Base-by-base conservation (phyloP, 1,140 invertebrate genomes). In the Wiebesia pumilae region DNA sequence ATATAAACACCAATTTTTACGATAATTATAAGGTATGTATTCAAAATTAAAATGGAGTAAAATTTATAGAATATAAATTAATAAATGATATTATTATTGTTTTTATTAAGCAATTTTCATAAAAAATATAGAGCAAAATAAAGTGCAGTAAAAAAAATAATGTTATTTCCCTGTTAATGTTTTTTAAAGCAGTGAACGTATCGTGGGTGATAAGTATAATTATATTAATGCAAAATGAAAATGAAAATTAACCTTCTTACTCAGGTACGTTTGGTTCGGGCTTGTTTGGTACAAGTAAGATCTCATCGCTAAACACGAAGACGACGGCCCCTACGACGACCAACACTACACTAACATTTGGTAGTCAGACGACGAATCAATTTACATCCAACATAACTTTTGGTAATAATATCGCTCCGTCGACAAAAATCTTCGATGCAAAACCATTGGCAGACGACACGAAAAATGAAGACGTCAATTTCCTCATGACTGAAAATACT, bases 401-500 rank as follows among this genome's bases (percentile, higher is more conserved):
- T 12, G 78, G 65, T 6, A 85, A 54, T 21, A 78, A 27, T 14
- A 65, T 35, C 12, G 51, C n/a, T 27, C 16, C 21, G 0, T 7
- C 73, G 10, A 78, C 54, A 0, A 83, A n/a, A 33, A 78, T 89
- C 21, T 89, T 90, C 75, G 79, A 83, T 19, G 84, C 87, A 27
- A 84, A 78, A n/a, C n/a, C 75, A 16, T 21, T 30, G 21, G 73
- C 43, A 40, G 65, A 86, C 47, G 51, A 85, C 43, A 0, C 77
- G 73, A 91, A 83, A 43, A 80, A 69, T 54, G 67, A 38, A 21
- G 67, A 9, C 0, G 35, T 87, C 30, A 83, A 12, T 78, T 92
- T 92, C n/a, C 81, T 91, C 0, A 79, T 88, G 0, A 24, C 85
- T 0, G 88, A 89, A 9, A 88, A 89, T 79, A 24, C 88, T 0